These are phyloP conservation scores for Chauna torquata DNA, from an alignment of 2,113 vertebrate genomes.

Conservation along the genomic window DNA sequence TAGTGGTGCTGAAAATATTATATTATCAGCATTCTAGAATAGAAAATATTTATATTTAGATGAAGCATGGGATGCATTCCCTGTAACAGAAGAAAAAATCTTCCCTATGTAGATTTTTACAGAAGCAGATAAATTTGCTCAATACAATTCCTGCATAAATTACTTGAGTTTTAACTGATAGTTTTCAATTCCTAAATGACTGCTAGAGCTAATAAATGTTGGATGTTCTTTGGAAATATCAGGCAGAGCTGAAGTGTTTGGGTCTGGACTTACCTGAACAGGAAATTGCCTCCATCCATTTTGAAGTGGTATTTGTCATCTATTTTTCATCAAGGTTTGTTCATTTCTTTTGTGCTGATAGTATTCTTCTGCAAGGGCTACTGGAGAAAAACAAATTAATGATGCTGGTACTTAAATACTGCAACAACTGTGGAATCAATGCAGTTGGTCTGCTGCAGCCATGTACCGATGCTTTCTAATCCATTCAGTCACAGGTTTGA, in stretches of 20 bases:
- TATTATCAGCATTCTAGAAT: not conserved
- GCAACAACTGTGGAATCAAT: not conserved
- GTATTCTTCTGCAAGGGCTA: not conserved
- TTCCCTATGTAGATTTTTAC: not conserved
- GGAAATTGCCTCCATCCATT: conserved; percentile 27
- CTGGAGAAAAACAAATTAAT: not conserved
- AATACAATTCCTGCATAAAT: not conserved
- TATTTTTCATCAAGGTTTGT: conserved; percentile 25
- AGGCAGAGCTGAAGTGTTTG: conserved; percentile 15
- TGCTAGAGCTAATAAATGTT: not conserved
- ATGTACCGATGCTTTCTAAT: not conserved
- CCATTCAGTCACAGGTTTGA: not conserved
- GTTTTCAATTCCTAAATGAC: not conserved
- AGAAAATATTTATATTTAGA: not conserved
- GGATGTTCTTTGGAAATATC: not conserved
- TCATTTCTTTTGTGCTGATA: conserved; percentile 18
- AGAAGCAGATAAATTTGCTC: not conserved
- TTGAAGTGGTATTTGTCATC: conserved; percentile 30
- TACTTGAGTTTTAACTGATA: not conserved
- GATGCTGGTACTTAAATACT: not conserved
- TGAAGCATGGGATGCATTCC: not conserved
- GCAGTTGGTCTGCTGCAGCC: not conserved
- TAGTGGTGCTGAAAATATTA: not conserved
- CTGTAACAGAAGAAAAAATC: not conserved
- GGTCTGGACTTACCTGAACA: not conserved